Conservation (phyloP, 2,888 invertebrate genomes). For the Cheilosia impressa region DNA sequence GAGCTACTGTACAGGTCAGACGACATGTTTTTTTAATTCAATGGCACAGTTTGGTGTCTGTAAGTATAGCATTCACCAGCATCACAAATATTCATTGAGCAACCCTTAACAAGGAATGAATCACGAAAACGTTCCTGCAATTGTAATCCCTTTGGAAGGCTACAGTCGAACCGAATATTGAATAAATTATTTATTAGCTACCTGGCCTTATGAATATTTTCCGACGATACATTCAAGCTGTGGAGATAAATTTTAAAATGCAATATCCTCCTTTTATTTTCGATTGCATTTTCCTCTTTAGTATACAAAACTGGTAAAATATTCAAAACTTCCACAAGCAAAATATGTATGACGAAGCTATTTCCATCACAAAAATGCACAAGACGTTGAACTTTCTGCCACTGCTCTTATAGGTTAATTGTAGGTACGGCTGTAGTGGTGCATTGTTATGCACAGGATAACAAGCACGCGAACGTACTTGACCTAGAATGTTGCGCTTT, state of each 20-base stretch:
- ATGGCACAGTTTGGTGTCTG: too few relatives aligned
- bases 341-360: background rate
- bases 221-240: too few relatives aligned
- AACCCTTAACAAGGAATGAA: too few relatives aligned
- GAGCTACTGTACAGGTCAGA: too few relatives aligned
- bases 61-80: too few relatives aligned
- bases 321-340: background rate
- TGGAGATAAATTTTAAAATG: background rate
- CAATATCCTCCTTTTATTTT: background rate
- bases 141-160: too few relatives aligned
- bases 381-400: slow-evolving; percentile 42
- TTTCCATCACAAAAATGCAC: slow-evolving; percentile 9
- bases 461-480: slow-evolving; percentile 32
- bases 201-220: too few relatives aligned
- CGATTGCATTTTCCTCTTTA: background rate
- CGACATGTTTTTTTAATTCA: too few relatives aligned
- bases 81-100: too few relatives aligned
- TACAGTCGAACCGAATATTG: too few relatives aligned
- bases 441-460: slow-evolving; percentile 21
- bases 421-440: background rate
- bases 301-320: background rate
- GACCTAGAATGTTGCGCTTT: slow-evolving; percentile 39
- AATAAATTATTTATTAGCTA: too few relatives aligned
- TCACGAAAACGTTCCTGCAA: too few relatives aligned
- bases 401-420: slow-evolving; percentile 10